These are phyloP conservation scores for Nemapogon koenigi DNA, from an alignment of 2,888 invertebrate species.

Conservation along the genomic window DNA sequence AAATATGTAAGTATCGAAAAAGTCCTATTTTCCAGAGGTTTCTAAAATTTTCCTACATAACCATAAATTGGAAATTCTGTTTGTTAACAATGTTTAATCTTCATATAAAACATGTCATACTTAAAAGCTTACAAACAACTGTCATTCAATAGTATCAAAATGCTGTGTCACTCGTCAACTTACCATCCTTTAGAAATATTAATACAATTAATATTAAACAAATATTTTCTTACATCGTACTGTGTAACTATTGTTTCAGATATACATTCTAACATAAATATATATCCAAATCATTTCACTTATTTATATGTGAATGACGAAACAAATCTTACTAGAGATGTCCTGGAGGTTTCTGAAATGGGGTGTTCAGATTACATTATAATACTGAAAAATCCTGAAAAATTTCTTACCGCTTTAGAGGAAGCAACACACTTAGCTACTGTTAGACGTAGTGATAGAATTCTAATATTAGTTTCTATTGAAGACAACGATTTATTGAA, in stretches of 20 bases:
- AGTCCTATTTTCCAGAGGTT: neutral
- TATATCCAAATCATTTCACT: conserved; percentile 23
- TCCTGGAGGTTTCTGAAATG: conserved; percentile 38
- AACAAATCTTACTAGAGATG: conserved; percentile 23
- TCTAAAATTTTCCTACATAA: neutral
- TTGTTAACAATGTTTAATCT: too few species aligned
- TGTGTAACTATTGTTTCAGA: conserved; percentile 43
- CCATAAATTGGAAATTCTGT: too few species aligned
- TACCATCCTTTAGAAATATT: conserved; percentile 36
- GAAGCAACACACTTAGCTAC: conserved; percentile 34
- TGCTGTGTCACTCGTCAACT: too few species aligned
- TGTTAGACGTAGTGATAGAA: conserved; percentile 48
- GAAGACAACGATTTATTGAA: conserved; percentile 12
- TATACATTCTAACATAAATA: conserved; percentile 21
- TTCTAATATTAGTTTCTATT: conserved; percentile 41
- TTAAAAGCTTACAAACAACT: too few species aligned
- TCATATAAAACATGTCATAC: too few species aligned
- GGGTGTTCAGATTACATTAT: conserved; percentile 57
- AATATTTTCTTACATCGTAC: conserved; percentile 33
- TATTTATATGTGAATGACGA: conserved; percentile 24
- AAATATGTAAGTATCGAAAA: neutral
- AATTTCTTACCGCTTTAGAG: conserved; percentile 44
- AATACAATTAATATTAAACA: conserved; percentile 30
- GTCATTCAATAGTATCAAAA: too few species aligned
- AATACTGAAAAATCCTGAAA: conserved; percentile 31